Conservation (phyloP, 2,888 invertebrate species). For the Cheilosia scutellata region DNA sequence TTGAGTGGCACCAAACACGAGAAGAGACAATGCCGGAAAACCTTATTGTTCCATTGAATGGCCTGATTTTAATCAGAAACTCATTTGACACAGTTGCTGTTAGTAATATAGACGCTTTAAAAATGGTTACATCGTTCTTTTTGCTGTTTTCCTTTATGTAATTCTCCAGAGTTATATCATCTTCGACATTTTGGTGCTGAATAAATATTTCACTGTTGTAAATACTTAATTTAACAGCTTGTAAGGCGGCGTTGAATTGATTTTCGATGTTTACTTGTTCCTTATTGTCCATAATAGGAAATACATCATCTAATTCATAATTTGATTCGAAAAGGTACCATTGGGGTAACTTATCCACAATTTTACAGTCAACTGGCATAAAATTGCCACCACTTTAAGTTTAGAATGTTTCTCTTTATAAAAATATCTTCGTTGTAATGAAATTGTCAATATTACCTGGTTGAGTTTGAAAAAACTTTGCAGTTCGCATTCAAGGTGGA, state of each 20-base stretch:
- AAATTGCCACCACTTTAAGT: slow-evolving; percentile 85
- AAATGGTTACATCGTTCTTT: slow-evolving; percentile 70
- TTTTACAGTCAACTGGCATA: slow-evolving; percentile 91
- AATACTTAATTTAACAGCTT: slow-evolving; percentile 77
- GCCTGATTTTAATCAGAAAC: slow-evolving; percentile 78
- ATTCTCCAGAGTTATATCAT: slow-evolving; percentile 87
- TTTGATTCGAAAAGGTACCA: slow-evolving; percentile 92
- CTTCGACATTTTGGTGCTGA: slow-evolving; percentile 89
- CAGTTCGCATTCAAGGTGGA: slow-evolving; percentile 78
- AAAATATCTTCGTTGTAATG: slow-evolving; percentile 1
- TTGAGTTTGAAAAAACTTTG: slow-evolving; percentile 79
- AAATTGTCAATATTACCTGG: slow-evolving; percentile 78
- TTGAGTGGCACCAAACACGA: slow-evolving; percentile 91
- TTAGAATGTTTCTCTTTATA: slow-evolving; percentile 1
- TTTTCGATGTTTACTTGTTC: slow-evolving; percentile 82
- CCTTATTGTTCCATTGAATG: slow-evolving; percentile 81
- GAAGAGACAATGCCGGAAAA: slow-evolving; percentile 82
- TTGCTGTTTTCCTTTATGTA: slow-evolving; percentile 81
- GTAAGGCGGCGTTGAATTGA: slow-evolving; percentile 81
- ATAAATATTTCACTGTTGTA: slow-evolving; percentile 89
- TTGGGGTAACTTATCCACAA: slow-evolving; percentile 88
- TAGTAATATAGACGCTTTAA: slow-evolving; percentile 88
- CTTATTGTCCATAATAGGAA: slow-evolving; percentile 88
- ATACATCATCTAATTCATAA: slow-evolving; percentile 90
- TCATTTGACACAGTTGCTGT: slow-evolving; percentile 86